Evolutionary conservation across 1,140 invertebrate species (phyloP).

Genomic region (Chelonus insularis): DNA sequence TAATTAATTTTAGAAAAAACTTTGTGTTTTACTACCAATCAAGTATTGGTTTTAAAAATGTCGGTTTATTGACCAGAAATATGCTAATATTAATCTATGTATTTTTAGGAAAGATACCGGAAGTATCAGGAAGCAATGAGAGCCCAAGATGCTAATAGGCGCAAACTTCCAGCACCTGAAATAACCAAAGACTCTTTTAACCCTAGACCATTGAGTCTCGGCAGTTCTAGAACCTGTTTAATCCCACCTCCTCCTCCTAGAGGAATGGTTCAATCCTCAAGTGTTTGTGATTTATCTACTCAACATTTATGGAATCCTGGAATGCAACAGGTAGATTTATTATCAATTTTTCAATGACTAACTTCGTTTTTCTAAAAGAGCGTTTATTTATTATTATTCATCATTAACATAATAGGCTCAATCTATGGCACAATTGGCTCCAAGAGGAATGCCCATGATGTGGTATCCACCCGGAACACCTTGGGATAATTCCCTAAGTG

Average conservation of each 20-base stretch:
- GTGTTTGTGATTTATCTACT: conserved; percentile 52
- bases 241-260: conserved; percentile 44
- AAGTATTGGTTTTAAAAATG: no score
- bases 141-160: conserved; percentile 53
- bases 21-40: no score
- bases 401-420: no score
- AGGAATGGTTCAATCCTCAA: conserved; percentile 52
- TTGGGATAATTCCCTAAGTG: conserved; percentile 52
- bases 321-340: conserved; percentile 57
- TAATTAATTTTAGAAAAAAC: no score
- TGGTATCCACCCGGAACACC: conserved; percentile 56
- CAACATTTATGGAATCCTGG: conserved; percentile 49
- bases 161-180: conserved; percentile 38
- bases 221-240: conserved; percentile 40
- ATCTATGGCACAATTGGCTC: conserved; percentile 69
- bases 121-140: conserved; percentile 67
- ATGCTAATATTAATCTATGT: no score
- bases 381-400: no score
- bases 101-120: conserved; percentile 64
- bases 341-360: conserved; percentile 12
- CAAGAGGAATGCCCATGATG: conserved; percentile 53
- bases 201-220: conserved; percentile 34
- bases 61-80: no score
- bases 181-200: conserved; percentile 35
- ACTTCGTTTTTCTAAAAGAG: no score